A percentile compares a stretch with the other conserved stretches of the same genome.
Evolutionary conservation across 2,797 vertebrate genomes (phyloP).

Genomic region (Epinephelus malabaricus): DNA sequence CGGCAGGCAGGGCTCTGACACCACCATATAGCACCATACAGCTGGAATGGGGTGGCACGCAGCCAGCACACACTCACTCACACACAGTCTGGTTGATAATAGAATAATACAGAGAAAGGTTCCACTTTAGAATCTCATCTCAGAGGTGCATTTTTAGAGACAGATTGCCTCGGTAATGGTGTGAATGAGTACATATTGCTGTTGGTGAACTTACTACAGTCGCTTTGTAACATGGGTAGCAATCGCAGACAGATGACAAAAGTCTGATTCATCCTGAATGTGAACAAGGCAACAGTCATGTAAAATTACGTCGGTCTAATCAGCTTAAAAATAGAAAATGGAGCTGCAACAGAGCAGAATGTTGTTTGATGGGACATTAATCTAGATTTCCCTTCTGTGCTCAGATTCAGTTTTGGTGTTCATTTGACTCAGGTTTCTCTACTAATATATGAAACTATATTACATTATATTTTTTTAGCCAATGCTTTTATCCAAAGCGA

Average conservation of each 20-base stretch:
- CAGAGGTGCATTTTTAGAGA: conserved; percentile 34
- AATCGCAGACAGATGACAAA: conserved; percentile 19
- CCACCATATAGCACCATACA: conserved; percentile 16
- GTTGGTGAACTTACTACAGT: neutral
- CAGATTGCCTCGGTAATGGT: conserved; percentile 35
- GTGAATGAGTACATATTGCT: conserved; percentile 31
- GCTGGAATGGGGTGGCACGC: conserved; percentile 39
- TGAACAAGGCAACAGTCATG: neutral
- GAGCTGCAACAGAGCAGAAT: conserved; percentile 4
- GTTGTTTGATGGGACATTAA: neutral
- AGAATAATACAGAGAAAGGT: conserved; percentile 37
- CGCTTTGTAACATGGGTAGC: neutral
- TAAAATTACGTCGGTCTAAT: conserved; percentile 5
- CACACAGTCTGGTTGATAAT: conserved; percentile 29
- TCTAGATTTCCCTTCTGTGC: neutral
- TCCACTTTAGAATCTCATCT: conserved; percentile 43
- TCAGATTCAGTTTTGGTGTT: neutral
- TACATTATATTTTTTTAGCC: too few relatives aligned
- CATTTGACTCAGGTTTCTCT: neutral
- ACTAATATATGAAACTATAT: too few relatives aligned
- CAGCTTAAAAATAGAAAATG: conserved; percentile 10
- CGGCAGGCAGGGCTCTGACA: conserved; percentile 25
- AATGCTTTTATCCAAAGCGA: too few relatives aligned
- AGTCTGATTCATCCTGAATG: conserved; percentile 14
- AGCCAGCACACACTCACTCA: conserved; percentile 35